phyloP scores from a whole-genome alignment of 2,113 vertebrate species.

The Scolopax mira region DNA sequence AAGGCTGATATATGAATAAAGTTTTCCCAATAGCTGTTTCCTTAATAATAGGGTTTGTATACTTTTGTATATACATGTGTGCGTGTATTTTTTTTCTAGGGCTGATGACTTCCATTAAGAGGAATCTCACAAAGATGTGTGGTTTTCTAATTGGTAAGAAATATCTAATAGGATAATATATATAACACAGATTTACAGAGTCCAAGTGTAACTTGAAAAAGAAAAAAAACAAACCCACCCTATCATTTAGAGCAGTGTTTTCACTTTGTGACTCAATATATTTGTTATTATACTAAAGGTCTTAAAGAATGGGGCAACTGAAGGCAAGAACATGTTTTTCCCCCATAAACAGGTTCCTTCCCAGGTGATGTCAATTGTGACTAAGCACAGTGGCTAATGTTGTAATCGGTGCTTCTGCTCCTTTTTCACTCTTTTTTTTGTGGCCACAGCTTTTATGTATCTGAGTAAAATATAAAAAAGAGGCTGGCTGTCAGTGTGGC shows the following conservation, averaged over 20 bases:
- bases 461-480: neutral
- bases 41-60: neutral
- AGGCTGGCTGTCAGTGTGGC: neutral
- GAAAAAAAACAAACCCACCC: too few species aligned
- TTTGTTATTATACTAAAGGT: neutral
- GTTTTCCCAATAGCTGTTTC: neutral
- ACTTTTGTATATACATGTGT: too few species aligned
- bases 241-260: neutral
- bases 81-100: neutral
- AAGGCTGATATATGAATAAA: neutral
- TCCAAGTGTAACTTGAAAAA: neutral
- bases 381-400: neutral
- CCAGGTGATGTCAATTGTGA: fast-evolving
- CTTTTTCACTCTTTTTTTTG: neutral
- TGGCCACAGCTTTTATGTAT: neutral
- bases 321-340: neutral
- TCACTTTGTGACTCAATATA: neutral
- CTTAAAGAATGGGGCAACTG: neutral
- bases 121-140: neutral
- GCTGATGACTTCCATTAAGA: neutral
- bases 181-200: neutral
- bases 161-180: neutral
- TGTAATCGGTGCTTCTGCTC: neutral
- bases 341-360: neutral
- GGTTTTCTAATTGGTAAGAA: neutral